Evolutionary conservation across 1,140 invertebrate species (phyloP), one percentile per base, ranked within the genome.

Genomic region (Zaprionus tsacasi): DNA sequence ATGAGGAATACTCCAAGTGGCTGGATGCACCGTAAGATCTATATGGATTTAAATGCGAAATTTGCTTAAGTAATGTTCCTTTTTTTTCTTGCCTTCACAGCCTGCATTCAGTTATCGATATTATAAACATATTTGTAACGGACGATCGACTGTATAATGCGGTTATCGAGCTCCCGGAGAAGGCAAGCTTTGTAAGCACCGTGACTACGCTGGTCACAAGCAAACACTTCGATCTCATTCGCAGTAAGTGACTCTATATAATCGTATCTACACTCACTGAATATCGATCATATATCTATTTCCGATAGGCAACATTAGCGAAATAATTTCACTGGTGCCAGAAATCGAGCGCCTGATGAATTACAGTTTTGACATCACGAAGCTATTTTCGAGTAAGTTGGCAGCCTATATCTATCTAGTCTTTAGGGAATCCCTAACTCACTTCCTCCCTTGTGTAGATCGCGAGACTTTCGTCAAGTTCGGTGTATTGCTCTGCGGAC

Each of bases 401-500:
- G 6, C 15, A 35, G 4, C 10, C 1, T 6, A 3, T 11, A 3
- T 6, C 3, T 3, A 11, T 6, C 12, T 48, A 1, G 17, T 25
- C 3, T 12, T 10, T 35, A 15, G 0, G 12, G 1, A 7, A 40
- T 25, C 57, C 13, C 30, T 6, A 12, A n/a, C 13, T 30, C 13
- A n/a, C 3, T 1, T 33, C 12, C 5, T n/a, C 8, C 12, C n/a
- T 21, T 13, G 17, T 8, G 17, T 27, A 92, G 92, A 91, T 81
- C 91, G 91, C 11, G 65, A 76, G 33, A 92, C 89, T 0, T 93
- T 93, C 21, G 88, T 93, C 0, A 93, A 94, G 35, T 92, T 93
- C 2, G 95, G 95, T 17, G 93, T 93, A 48, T 91, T 95, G 87
- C 67, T 95, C 12, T 96, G 95, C 67, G 95, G 95, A 0, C 94